Base-by-base conservation (phyloP, 2,797 vertebrate species). In the Hypotaenidia okinawae region DNA sequence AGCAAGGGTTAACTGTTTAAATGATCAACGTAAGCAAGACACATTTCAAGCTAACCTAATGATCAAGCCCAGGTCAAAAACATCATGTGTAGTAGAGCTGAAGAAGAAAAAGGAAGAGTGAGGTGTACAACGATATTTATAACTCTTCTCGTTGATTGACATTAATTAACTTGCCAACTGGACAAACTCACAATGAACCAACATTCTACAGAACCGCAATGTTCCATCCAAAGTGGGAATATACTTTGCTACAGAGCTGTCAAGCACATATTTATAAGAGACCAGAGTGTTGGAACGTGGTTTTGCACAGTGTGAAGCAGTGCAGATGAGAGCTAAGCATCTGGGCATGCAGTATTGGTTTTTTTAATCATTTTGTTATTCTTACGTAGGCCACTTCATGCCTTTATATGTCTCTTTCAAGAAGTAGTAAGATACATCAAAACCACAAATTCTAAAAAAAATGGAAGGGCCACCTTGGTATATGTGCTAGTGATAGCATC, bases 131-230 rank as follows among this genome's bases (percentile, higher is more conserved):
- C 33, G 62, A 49, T 90, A 94, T 92, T 93, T 95, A 66, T 81
- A 93, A 67, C 66, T 69, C 69, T 70, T 75, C 51, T 63, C 24
- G 7, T 83, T 85, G 82, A 93, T 24, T 84, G 73, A 84, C 79
- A 58, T 68, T 90, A 96, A 93, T 90, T 81, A 94, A 89, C 72
- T 87, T 82, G 84, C 87, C 80, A 95, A 93, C 51, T 76, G 90
- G 74, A 82, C 67, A 79, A 95, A 81, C 66, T 88, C 79, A 81
- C 80, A 90, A 72, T 70, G 83, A 86, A 93, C 43, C 58, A 91
- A 66, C 59, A 86, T 84, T 62, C 69, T 84, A 45, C 55, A 62
- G 77, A 94, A 94, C 12, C 47, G 63, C 45, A 23, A 25, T 75
- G 30, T 78, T 92, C 47, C 66, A 67, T 62, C 55, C 83, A 45